A percentile compares a stretch with the other conserved stretches of the same genome.
phyloP scores from a whole-genome alignment of 2,888 invertebrate genomes.

The Caradrina kadenii region DNA sequence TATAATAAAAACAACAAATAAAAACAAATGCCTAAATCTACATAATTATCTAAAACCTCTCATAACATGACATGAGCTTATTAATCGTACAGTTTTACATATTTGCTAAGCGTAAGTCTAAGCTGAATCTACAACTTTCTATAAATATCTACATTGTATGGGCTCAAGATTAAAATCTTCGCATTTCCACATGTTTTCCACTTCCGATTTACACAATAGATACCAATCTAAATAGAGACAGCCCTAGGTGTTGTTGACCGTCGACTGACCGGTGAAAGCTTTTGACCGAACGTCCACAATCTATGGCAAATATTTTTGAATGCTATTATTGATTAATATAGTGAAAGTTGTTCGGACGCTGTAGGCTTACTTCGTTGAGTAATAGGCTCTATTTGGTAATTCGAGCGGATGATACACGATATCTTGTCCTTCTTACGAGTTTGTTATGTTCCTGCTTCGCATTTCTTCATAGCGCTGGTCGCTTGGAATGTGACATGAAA shows the following conservation, averaged over 20 bases:
- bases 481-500: not conserved
- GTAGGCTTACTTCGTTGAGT: constrained; percentile 59
- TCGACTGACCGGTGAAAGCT: constrained; percentile 60
- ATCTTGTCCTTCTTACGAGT: constrained; percentile 39
- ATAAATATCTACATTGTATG: not conserved
- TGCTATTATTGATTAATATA: constrained; percentile 58
- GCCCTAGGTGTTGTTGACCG: constrained; percentile 32
- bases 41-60: too few relatives aligned
- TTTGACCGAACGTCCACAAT: constrained; percentile 53
- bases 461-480: constrained; percentile 1
- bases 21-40: too few relatives aligned
- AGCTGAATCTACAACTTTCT: not conserved
- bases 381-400: constrained; percentile 57
- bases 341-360: constrained; percentile 60
- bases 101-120: not conserved
- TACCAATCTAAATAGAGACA: constrained; percentile 10
- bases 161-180: constrained; percentile 3
- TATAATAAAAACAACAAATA: too few relatives aligned
- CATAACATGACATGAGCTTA: too few relatives aligned
- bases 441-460: constrained; percentile 45
- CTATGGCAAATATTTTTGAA: constrained; percentile 66
- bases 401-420: constrained; percentile 51
- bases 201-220: constrained; percentile 13
- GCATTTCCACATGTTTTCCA: constrained; percentile 12
- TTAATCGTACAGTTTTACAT: not conserved